Base-by-base conservation (phyloP, 2,113 vertebrate genomes). In the Motacilla tschutschensis region DNA sequence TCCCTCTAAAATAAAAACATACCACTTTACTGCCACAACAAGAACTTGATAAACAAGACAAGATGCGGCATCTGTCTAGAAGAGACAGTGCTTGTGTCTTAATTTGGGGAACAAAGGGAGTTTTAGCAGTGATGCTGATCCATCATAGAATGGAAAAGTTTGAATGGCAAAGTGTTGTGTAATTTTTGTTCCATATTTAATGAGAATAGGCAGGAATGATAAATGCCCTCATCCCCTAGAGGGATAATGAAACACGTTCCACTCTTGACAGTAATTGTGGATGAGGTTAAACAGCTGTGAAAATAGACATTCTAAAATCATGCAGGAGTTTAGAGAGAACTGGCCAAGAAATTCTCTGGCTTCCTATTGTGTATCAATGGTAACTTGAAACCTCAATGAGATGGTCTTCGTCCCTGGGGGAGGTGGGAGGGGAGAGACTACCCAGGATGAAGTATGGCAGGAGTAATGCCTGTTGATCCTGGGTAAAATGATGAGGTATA, bases 181-280 rank as follows among this genome's bases (percentile, higher is more conserved):
- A 92, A 89, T 69, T 93, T 92, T 90, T 89, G 63, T 70, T 94
- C 51, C 89, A 79, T 95, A 87, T 92, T 95, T 95, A 82, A 90
- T 92, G 82, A 85, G 82, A 79, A 82, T 48, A 88, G 82, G 47
- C 79, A 90, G 69, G 79, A 79, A 51, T 87, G 84, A 95, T 79
- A 66, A 82, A 88, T 87, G 79, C 48, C 67, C n/a, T 87, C 19
- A 8, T 92, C 40, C 72, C 91, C 89, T 90, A 7, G 69, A 82
- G 89, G 75, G 64, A 44, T 66, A 84, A 66, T 76, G 31, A 92
- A 87, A 66, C 85, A 55, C 0, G 0, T 91, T 84, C 47, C 20
- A 59, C 44, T 82, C 87, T 60, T 88, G 71, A 79, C 64, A 84
- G 84, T 79, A 87, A 91, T 72, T 0, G 6, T 75, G 72, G 82